A percentile compares a stretch with the other conserved stretches of the same genome.
Conservation (phyloP, 2,797 vertebrate species). For the Ibycter americanus region DNA sequence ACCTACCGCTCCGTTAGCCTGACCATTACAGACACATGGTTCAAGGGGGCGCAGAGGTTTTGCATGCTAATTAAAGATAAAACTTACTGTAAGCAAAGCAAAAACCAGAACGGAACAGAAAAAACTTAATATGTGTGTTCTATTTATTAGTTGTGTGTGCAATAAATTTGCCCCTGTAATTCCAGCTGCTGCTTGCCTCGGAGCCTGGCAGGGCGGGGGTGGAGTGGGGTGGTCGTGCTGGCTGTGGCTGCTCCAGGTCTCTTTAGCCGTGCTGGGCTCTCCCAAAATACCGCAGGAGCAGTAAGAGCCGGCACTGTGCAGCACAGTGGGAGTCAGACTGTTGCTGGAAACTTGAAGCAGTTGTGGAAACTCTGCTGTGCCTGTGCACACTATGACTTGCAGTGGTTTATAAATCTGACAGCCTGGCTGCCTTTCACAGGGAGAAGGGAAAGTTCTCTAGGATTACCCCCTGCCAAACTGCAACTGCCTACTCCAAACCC, state of each 20-base stretch:
- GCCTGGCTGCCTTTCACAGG: not conserved
- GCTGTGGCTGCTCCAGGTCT: not conserved
- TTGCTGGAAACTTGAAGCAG: not conserved
- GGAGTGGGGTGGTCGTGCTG: not conserved
- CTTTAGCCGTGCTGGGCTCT: not conserved
- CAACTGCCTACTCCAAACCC: not conserved
- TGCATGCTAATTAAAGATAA: not conserved
- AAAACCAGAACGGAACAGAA: not conserved
- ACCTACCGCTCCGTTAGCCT: rapidly evolving
- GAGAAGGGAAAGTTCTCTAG: not conserved
- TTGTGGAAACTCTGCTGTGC: not conserved
- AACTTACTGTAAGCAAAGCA: not conserved
- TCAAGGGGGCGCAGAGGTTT: not conserved
- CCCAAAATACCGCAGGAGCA: not conserved
- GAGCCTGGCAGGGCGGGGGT: rapidly evolving
- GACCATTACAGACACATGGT: rapidly evolving
- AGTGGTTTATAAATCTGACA: not conserved
- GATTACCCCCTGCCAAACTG: not conserved
- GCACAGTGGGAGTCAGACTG: not conserved
- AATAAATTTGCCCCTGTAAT: not conserved
- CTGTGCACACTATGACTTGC: not conserved
- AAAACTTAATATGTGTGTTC: not conserved
- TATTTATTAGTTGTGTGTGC: not conserved
- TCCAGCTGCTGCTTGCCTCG: not conserved
- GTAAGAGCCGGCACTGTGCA: not conserved